Base-by-base conservation (phyloP, 64 coral and sea anemone species). In the Stichodactyla mertensii region DNA sequence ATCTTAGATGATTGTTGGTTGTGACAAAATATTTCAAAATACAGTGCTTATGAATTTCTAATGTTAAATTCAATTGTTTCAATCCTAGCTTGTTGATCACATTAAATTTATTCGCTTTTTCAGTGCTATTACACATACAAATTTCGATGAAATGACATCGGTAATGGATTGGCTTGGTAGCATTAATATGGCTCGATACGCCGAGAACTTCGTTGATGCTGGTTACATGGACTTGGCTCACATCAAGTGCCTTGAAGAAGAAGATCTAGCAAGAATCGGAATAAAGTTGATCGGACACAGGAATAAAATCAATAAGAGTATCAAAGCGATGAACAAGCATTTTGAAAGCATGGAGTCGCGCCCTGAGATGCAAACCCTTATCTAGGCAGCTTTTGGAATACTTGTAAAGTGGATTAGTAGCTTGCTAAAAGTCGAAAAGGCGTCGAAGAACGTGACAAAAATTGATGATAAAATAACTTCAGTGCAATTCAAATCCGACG, bases 271-370 rank as follows among this genome's bases (percentile, higher is more conserved):
- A 36, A 53, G 54, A 85, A 89, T 98, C n/a, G 95, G 95, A 20
- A 58, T 98, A 45, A 92, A 80, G 36, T 80, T 98, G 67, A 94
- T 98, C 82, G 95, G 95, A 22, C 95, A 98, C 78, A 87, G 92
- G 1, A 98, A 98, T 57, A 98, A 98, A 66, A 98, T 98, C 16
- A 86, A 82, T 16, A 98, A 98, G 85, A 93, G 95, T 22, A 98
- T 98, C 80, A 93, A 87, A 79, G 89, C 88, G 24, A 91, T 93
- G 89, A 90, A 93, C 16, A 90, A 86, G 31, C 89, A 90, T 74
- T 74, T 74, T 74, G 69, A 74, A 74, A 74, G 69, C 24, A 1
- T 74, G 69, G 69, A 74, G 69, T 74, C 69, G 10, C n/a, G 69
- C 27, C 69, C 69, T 10, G 69, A 74, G 27, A 36, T 74, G 12